Evolutionary conservation across 2,113 vertebrate species (phyloP).

Genomic region (Papio anubis): DNA sequence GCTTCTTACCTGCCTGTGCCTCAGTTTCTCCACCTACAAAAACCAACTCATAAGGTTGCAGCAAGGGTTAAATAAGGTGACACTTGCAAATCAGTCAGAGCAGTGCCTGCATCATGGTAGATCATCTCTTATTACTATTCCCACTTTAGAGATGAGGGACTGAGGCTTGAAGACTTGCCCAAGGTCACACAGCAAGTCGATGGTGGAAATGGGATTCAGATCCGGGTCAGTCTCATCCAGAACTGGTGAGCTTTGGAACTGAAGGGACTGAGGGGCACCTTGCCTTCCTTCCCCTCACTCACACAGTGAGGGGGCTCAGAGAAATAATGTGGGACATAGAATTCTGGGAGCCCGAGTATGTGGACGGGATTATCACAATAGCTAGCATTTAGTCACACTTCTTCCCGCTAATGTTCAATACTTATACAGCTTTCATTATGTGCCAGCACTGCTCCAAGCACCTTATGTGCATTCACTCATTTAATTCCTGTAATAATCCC

Average conservation of each 20-base stretch:
- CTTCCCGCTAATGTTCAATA: too few relatives aligned
- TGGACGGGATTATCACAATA: background rate
- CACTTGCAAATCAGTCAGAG: background rate
- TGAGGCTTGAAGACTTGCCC: background rate
- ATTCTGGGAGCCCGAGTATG: background rate
- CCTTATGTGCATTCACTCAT: too few relatives aligned
- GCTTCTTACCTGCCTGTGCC: background rate
- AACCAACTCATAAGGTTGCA: background rate
- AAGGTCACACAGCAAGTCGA: background rate
- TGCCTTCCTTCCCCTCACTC: background rate
- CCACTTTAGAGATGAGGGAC: background rate
- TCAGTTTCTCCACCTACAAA: background rate
- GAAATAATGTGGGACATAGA: background rate
- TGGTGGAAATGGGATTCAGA: background rate
- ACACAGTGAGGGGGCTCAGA: background rate
- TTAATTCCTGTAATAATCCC: background rate
- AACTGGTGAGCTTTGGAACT: conserved; percentile 4
- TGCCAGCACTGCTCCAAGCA: background rate
- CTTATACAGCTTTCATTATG: background rate
- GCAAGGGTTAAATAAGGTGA: background rate
- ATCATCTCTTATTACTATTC: background rate
- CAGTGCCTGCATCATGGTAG: background rate
- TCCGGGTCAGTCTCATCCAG: background rate
- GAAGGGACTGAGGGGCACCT: conserved; percentile 46
- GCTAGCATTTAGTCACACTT: background rate